Percentiles rank a stretch among this genome's conserved stretches.
Conservation (phyloP, 2,888 invertebrate species). For the Ichneumoninae sp. region DNA sequence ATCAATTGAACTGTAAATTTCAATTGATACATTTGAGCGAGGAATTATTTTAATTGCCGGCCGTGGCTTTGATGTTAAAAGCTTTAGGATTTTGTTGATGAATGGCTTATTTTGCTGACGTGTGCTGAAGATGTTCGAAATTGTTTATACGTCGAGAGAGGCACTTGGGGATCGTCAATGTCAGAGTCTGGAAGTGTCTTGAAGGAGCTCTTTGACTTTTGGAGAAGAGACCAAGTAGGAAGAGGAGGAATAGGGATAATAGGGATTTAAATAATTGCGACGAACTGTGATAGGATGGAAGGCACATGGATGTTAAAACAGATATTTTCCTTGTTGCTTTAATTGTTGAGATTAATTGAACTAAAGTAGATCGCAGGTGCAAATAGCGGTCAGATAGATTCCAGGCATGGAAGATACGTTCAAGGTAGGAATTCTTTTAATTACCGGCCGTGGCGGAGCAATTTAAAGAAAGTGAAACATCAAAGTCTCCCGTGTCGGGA, state of each 20-base stretch:
- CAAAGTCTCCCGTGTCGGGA: no score
- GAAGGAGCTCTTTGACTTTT: no score
- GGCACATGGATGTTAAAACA: not conserved
- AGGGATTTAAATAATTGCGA: not conserved
- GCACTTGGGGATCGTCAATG: not conserved
- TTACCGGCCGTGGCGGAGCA: not conserved
- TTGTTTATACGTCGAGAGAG: slow-evolving; percentile 12
- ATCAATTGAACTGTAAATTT: no score
- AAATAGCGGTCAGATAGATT: not conserved
- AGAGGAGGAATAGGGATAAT: no score
- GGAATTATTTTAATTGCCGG: not conserved
- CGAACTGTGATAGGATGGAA: not conserved
- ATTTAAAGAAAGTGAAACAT: no score
- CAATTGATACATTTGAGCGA: not conserved
- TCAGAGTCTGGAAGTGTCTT: no score
- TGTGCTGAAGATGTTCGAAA: not conserved
- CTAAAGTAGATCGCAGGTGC: not conserved
- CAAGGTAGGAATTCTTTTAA: not conserved
- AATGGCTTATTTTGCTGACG: not conserved
- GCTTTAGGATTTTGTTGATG: no score
- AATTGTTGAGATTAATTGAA: not conserved
- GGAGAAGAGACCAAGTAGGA: no score
- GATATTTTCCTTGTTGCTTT: not conserved
- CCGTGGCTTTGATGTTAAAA: not conserved
- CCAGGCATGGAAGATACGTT: not conserved